phyloP scores from a whole-genome alignment of 2,797 vertebrate genomes.

The Sebastes minor region DNA sequence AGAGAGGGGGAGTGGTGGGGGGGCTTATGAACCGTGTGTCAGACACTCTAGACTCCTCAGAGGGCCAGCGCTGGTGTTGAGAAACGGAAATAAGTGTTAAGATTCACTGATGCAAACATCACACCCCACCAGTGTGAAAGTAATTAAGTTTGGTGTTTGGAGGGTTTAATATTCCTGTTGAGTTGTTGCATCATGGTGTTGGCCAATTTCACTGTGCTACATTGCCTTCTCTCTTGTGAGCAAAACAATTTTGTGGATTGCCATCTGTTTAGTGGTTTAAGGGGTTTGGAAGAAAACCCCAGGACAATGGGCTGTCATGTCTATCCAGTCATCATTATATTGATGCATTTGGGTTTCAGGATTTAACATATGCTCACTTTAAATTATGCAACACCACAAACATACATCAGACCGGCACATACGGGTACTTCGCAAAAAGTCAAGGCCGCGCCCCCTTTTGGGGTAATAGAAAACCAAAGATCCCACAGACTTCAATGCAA shows the following conservation, averaged over 20 bases:
- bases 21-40: constrained; percentile 41
- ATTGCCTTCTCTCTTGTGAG: constrained; percentile 16
- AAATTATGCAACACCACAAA: neutral
- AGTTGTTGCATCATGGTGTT: constrained; percentile 21
- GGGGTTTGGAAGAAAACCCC: constrained; percentile 41
- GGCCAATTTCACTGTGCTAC: constrained; percentile 21
- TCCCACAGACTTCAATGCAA: too few relatives aligned
- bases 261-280: constrained; percentile 61
- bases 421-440: too few relatives aligned
- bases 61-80: constrained; percentile 35
- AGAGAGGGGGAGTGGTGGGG: neutral
- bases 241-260: constrained; percentile 36
- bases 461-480: too few relatives aligned
- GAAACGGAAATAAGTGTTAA: constrained; percentile 55
- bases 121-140: constrained; percentile 45
- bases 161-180: constrained; percentile 48
- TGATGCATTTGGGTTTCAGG: constrained; percentile 14
- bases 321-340: constrained; percentile 10
- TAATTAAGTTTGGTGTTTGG: constrained; percentile 52
- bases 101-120: constrained; percentile 59
- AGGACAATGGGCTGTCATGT: constrained; percentile 34
- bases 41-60: constrained; percentile 33
- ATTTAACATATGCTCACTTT: constrained; percentile 7
- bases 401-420: neutral
- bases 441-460: too few relatives aligned